Percentiles rank a stretch among this genome's conserved stretches.
Evolutionary conservation across 2,113 vertebrate genomes (phyloP).

Genomic region (Hystrix brachyura): DNA sequence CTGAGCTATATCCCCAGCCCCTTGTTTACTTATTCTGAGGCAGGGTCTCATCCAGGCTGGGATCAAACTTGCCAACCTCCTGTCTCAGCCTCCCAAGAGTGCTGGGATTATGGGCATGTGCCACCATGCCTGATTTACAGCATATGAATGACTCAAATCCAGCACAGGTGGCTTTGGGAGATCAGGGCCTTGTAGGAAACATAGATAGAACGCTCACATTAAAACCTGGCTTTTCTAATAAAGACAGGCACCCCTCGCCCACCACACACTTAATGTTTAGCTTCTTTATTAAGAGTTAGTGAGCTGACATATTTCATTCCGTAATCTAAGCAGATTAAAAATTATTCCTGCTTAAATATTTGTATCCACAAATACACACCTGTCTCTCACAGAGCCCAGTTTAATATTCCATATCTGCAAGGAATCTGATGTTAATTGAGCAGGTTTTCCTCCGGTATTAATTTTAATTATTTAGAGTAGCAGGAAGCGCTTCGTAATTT

Average conservation of each 20-base stretch:
- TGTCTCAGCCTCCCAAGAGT: background rate
- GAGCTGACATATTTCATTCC: slow-evolving; percentile 66
- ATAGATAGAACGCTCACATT: background rate
- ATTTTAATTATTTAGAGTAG: slow-evolving; percentile 77
- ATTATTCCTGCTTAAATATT: slow-evolving; percentile 78
- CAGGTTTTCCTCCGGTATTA: slow-evolving; percentile 70
- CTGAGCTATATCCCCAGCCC: background rate
- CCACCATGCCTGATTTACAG: background rate
- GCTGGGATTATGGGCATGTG: background rate
- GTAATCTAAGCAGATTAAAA: slow-evolving; percentile 65
- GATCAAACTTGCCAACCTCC: background rate
- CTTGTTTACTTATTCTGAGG: background rate
- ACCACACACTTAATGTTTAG: background rate
- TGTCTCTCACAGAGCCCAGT: slow-evolving; percentile 62
- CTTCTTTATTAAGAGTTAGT: slow-evolving; percentile 57
- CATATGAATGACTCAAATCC: background rate
- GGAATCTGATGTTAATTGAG: slow-evolving; percentile 76
- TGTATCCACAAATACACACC: slow-evolving; percentile 60
- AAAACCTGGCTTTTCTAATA: background rate
- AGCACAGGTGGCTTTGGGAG: background rate
- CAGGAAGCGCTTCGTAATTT: slow-evolving; percentile 76
- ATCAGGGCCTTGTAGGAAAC: background rate
- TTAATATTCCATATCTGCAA: slow-evolving; percentile 64
- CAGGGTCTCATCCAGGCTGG: background rate
- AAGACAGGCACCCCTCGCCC: background rate